A percentile compares a stretch with the other conserved stretches of the same genome.
These are phyloP conservation scores for Orussus abietinus DNA, from an alignment of 1,140 invertebrate species.

Conservation along the genomic window DNA sequence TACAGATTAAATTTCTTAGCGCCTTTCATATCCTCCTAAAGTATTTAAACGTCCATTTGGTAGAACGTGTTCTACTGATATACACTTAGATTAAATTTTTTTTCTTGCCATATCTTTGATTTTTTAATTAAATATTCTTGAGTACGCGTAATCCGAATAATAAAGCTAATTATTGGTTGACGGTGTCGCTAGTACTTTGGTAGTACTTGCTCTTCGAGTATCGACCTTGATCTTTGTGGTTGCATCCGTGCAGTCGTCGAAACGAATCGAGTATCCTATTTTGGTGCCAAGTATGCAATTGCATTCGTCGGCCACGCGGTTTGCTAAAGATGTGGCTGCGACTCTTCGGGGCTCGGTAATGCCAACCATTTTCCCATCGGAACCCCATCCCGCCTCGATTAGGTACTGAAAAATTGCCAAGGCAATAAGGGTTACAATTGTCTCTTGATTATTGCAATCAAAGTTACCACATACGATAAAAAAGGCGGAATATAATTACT, in stretches of 20 bases:
- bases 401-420: conserved; percentile 88
- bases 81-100: too few species aligned
- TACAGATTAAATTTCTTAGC: too few species aligned
- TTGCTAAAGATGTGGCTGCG: conserved; percentile 85
- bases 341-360: conserved; percentile 91
- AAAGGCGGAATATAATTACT: too few species aligned
- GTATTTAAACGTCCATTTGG: too few species aligned
- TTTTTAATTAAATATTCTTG: too few species aligned
- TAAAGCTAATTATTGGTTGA: neutral
- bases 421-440: too few species aligned
- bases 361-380: conserved; percentile 68
- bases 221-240: conserved; percentile 82
- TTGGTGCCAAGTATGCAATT: conserved; percentile 72
- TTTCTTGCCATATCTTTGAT: too few species aligned
- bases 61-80: too few species aligned
- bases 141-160: too few species aligned
- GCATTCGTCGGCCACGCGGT: conserved; percentile 86
- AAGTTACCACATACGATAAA: too few species aligned
- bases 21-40: too few species aligned
- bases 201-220: conserved; percentile 13
- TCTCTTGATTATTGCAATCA: too few species aligned
- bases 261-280: conserved; percentile 92
- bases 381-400: conserved; percentile 83
- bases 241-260: conserved; percentile 73
- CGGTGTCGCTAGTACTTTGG: neutral